Evolutionary conservation across 2,113 vertebrate species (phyloP), one percentile per base, ranked within the genome.

Genomic region (Aptenodytes forsteri): DNA sequence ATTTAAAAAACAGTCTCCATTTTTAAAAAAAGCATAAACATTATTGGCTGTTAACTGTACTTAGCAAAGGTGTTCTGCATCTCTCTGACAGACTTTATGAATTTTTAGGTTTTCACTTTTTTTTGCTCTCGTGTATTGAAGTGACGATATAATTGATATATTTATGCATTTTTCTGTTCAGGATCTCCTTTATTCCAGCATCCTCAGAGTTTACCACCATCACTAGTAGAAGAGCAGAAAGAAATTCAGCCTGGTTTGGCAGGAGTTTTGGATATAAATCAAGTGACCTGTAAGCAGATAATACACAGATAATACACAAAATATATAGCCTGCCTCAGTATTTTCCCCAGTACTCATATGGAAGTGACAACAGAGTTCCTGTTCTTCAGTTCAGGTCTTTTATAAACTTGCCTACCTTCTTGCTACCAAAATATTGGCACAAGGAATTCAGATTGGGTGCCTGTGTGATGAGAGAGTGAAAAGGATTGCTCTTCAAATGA

Each of bases 71-170:
- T n/a, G n/a, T n/a, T 83, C 10, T 90, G 22, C 10, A 30, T 52
- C 29, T 73, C 25, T 69, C 23, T 56, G 22, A 38, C 8, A 65
- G 36, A 34, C 16, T 44, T 76, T 19, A 46, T 25, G 52, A 64
- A 46, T 58, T 62, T 36, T 72, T 76, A 83, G 18, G 9, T 18
- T 83, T 77, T 13, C 18, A 36, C 12, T 61, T 2, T 27, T 90
- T 92, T 76, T 70, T 26, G 18, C 16, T 83, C 7, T 52, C 13
- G 4, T 27, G 4, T 66, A 62, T 62, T 50, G 50, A 89, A 84
- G 17, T 0, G 0, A 40, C 6, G 0, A 10, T 66, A 27, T 36
- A 21, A 69, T 55, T 76, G 21, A 40, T 42, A 32, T 15, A 44
- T 38, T 11, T 58, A 14, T 52, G 20, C 25, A 26, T 78, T 54